A percentile compares a stretch with the other conserved stretches of the same genome.
These are phyloP conservation scores for Epinephelus lanceolatus DNA, from an alignment of 2,113 vertebrate species.

Conservation along the genomic window DNA sequence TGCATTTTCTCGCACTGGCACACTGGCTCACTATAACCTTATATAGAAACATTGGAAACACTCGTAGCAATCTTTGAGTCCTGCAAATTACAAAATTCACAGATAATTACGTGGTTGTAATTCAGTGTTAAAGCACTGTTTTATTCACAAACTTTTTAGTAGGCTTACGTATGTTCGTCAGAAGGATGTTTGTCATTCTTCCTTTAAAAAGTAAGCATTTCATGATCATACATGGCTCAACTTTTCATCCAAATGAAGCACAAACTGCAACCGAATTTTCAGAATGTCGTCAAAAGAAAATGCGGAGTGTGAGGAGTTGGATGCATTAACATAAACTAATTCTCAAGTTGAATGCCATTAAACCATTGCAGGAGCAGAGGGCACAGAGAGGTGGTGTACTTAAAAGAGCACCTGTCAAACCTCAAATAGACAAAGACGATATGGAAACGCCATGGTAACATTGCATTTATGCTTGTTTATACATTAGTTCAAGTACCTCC, in stretches of 20 bases:
- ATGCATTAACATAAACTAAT: no score
- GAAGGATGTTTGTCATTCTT: not conserved
- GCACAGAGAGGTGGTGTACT: not conserved
- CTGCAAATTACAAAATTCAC: no score
- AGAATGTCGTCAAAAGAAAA: not conserved
- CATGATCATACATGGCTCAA: not conserved
- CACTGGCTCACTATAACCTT: no score
- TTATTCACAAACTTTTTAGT: not conserved
- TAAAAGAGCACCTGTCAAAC: slow-evolving; percentile 8
- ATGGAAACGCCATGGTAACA: not conserved
- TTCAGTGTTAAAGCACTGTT: not conserved
- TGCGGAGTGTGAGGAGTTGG: not conserved
- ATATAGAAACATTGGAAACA: not conserved
- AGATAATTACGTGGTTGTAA: not conserved
- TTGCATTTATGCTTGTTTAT: not conserved
- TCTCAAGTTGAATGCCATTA: not conserved
- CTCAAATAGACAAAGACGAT: not conserved
- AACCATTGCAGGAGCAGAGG: not conserved
- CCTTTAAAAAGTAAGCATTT: not conserved
- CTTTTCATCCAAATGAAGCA: not conserved
- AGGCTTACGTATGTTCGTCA: not conserved
- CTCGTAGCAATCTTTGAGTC: not conserved
- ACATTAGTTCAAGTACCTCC: not conserved
- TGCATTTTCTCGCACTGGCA: no score
- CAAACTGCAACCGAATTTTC: not conserved